These are phyloP conservation scores for Idaea dimidiata DNA, from an alignment of 2,888 invertebrate genomes.

Conservation along the genomic window DNA sequence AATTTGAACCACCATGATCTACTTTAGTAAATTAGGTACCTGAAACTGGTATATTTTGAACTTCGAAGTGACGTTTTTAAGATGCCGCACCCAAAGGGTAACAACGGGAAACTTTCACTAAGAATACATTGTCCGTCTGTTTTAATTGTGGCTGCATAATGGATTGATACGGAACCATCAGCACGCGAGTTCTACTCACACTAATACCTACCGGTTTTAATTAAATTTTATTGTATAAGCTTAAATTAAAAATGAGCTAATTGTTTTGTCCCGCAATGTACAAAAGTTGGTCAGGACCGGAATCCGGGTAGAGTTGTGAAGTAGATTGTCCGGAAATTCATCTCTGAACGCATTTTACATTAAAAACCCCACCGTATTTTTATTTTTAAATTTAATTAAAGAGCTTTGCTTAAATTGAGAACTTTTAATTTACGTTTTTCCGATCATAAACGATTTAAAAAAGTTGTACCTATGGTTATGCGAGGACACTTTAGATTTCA, in stretches of 20 bases:
- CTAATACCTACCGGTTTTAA: no score
- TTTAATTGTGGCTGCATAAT: no score
- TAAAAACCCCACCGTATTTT: constrained; percentile 21
- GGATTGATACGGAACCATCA: no score
- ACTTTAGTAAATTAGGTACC: no score
- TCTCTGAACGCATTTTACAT: constrained; percentile 19
- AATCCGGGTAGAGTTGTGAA: constrained; percentile 26
- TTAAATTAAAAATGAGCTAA: background rate
- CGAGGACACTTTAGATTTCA: background rate
- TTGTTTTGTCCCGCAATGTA: constrained; percentile 34
- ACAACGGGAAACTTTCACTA: no score
- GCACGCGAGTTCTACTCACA: no score
- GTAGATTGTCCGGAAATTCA: constrained; percentile 43
- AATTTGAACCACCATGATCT: no score
- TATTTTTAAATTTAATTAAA: constrained; percentile 7
- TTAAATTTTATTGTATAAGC: no score
- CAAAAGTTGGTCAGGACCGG: constrained; percentile 25
- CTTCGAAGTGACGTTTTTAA: no score
- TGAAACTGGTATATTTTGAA: no score
- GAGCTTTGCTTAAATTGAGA: background rate
- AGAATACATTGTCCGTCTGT: no score
- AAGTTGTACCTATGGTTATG: background rate
- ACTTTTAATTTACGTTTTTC: constrained; percentile 2
- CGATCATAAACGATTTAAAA: background rate
- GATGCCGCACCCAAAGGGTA: no score